These are phyloP conservation scores for Cynopterus sphinx DNA, from an alignment of 2,797 vertebrate species.

Conservation along the genomic window DNA sequence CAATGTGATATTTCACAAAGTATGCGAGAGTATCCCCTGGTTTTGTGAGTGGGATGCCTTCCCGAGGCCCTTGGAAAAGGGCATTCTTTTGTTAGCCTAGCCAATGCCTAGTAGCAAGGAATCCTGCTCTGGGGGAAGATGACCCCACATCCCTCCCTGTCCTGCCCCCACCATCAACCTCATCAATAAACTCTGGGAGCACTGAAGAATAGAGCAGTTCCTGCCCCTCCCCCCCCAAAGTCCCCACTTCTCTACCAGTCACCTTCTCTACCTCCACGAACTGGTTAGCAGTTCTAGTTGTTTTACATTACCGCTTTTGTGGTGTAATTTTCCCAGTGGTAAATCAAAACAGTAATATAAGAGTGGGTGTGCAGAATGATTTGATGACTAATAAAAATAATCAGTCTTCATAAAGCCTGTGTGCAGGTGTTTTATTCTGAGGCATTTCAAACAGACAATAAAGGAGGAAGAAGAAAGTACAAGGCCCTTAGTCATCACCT, in stretches of 20 bases:
- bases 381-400: constrained; percentile 16
- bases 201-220: neutral
- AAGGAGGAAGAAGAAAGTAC: neutral
- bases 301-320: neutral
- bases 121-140: neutral
- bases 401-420: neutral
- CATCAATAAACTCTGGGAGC: neutral
- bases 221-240: neutral
- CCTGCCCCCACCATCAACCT: rapidly evolving
- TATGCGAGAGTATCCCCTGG: too few species aligned
- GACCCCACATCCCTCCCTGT: neutral
- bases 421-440: neutral
- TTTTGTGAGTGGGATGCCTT: neutral
- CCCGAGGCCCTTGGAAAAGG: neutral
- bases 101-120: neutral
- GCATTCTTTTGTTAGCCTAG: neutral
- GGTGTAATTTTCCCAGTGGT: neutral
- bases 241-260: neutral
- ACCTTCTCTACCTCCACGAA: neutral
- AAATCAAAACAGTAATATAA: neutral
- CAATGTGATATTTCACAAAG: neutral
- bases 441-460: neutral
- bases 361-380: neutral
- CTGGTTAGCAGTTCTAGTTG: neutral
- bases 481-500: neutral